phyloP scores from a whole-genome alignment of 2,888 invertebrate genomes.

The Stenotaenia linearis region DNA sequence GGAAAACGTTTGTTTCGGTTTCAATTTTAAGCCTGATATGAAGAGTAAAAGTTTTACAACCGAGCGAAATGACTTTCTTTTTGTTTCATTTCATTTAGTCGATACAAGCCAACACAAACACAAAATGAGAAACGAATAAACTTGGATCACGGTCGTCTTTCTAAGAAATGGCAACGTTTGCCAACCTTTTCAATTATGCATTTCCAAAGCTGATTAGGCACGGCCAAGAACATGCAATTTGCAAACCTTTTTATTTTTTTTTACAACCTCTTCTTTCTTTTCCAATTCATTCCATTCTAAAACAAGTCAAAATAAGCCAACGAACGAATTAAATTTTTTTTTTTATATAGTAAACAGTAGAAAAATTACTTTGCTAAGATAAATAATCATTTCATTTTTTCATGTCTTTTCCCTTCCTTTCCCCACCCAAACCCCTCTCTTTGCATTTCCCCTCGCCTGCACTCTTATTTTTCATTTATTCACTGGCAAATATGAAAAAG shows the following conservation, averaged over 20 bases:
- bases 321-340: not conserved
- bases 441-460: conserved; percentile 4
- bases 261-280: not conserved
- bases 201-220: conserved; percentile 29
- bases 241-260: not conserved
- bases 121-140: conserved; percentile 19
- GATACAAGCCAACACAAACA: not conserved
- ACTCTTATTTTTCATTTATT: conserved; percentile 21
- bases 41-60: conserved; percentile 20
- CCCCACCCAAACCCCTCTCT: not conserved
- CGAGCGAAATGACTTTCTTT: conserved; percentile 29
- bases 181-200: conserved; percentile 30
- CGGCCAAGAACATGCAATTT: conserved; percentile 29
- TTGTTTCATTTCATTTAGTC: conserved; percentile 18
- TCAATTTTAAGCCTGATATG: not conserved
- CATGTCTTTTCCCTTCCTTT: not conserved
- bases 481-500: conserved; percentile 23
- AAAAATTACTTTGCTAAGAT: not conserved
- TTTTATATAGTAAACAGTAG: not conserved
- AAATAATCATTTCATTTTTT: conserved; percentile 1
- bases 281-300: not conserved
- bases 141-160: not conserved
- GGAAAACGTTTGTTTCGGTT: not conserved
- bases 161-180: not conserved
- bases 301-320: conserved; percentile 1